phyloP scores from a whole-genome alignment of 2,888 invertebrate species.

The Tiliacea aurago region DNA sequence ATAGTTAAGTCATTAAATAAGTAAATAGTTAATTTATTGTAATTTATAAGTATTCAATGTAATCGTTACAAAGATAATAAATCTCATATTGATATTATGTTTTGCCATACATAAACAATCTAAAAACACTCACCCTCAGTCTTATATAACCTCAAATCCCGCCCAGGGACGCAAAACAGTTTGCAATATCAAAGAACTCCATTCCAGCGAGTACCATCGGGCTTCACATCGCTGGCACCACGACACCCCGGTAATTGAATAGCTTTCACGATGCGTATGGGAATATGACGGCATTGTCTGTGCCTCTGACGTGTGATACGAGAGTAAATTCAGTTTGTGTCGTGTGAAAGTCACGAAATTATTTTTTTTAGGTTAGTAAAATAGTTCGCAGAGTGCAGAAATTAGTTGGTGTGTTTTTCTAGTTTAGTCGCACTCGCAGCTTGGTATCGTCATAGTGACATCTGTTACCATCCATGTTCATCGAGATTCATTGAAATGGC shows the following conservation, averaged over 20 bases:
- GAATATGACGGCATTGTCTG: constrained; percentile 60
- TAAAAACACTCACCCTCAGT: neutral
- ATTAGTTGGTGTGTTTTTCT: neutral
- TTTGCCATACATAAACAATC: neutral
- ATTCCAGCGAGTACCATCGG: constrained; percentile 6
- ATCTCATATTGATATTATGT: neutral
- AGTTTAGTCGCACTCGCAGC: neutral
- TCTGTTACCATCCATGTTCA: no score
- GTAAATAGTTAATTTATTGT: no score
- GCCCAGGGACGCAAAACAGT: constrained; percentile 42
- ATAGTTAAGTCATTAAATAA: no score
- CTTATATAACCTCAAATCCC: constrained; percentile 1
- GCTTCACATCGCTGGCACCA: constrained; percentile 34
- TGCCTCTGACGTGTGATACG: constrained; percentile 41
- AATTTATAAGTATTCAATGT: neutral
- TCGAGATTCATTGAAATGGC: no score
- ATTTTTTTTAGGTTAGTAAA: constrained; percentile 37
- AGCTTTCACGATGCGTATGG: constrained; percentile 63
- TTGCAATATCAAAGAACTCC: constrained; percentile 21
- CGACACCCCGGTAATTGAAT: constrained; percentile 70
- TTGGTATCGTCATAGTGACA: neutral
- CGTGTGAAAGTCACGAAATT: constrained; percentile 42
- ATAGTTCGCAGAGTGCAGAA: constrained; percentile 8
- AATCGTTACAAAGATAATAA: neutral
- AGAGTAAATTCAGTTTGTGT: constrained; percentile 48